phyloP scores from a whole-genome alignment of 2,888 invertebrate genomes.

The Tiphia femorata region DNA sequence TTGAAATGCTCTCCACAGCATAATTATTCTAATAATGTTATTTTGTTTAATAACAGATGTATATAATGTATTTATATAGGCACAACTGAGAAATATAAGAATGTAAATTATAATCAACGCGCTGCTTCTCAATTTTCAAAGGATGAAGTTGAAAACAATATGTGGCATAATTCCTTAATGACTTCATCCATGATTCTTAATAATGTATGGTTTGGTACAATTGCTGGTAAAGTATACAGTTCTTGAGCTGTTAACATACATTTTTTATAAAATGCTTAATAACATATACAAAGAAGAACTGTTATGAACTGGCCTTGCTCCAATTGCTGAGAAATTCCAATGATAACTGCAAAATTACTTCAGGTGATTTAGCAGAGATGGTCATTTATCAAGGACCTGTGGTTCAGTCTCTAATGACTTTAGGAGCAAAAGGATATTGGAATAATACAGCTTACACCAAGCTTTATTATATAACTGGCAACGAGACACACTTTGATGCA shows the following conservation, averaged over 20 bases:
- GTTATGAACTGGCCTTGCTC: too few species aligned
- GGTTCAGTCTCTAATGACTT: constrained; percentile 68
- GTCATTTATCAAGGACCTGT: constrained; percentile 76
- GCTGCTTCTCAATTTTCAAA: too few species aligned
- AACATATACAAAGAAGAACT: too few species aligned
- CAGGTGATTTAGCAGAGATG: constrained; percentile 78
- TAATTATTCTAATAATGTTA: not conserved
- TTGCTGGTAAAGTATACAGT: constrained; percentile 70
- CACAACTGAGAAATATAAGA: too few species aligned
- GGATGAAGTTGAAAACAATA: constrained; percentile 48
- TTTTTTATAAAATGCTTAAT: not conserved
- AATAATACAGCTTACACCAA: constrained; percentile 76
- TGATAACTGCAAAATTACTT: constrained; percentile 40
- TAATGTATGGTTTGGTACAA: constrained; percentile 75
- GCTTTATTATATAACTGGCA: constrained; percentile 72
- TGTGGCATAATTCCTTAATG: constrained; percentile 48
- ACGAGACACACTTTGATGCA: constrained; percentile 74
- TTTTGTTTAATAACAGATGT: too few species aligned
- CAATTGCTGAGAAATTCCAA: not conserved
- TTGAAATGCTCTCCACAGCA: not conserved
- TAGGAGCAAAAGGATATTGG: constrained; percentile 76
- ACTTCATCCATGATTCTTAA: constrained; percentile 66
- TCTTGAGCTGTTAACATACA: too few species aligned
- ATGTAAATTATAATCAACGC: constrained; percentile 26
- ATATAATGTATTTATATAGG: too few species aligned